Evolutionary conservation across 2,113 vertebrate species (phyloP).

Genomic region (Gracilinanus agilis): DNA sequence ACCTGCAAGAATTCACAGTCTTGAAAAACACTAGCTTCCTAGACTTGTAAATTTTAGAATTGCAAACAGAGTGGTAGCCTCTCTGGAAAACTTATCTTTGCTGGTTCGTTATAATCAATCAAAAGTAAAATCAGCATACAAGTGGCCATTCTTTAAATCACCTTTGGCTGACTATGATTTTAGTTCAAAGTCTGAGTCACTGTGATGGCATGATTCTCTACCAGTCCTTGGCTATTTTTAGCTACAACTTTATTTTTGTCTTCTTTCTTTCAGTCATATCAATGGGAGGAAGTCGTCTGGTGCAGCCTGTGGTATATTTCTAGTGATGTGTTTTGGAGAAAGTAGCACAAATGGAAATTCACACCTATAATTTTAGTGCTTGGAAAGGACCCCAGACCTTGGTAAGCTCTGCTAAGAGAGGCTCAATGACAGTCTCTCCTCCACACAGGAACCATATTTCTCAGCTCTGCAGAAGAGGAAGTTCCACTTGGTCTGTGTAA

Average conservation of each 20-base stretch:
- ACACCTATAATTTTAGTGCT: constrained; percentile 57
- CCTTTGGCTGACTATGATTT: constrained; percentile 51
- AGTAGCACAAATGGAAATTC: constrained; percentile 23
- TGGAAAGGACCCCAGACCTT: constrained; percentile 29
- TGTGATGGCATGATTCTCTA: constrained; percentile 24
- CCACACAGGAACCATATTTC: not conserved
- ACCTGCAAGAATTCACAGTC: not conserved
- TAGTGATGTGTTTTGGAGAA: constrained; percentile 47
- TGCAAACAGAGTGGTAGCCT: accelerated
- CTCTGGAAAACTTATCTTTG: not conserved
- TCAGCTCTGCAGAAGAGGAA: not conserved
- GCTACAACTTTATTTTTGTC: constrained; percentile 61
- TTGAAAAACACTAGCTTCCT: too few species aligned
- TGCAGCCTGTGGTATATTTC: constrained; percentile 41
- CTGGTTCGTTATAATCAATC: not conserved
- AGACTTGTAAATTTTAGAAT: not conserved
- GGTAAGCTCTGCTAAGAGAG: not conserved
- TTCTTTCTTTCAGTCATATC: constrained; percentile 55
- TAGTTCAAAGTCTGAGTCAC: constrained; percentile 53
- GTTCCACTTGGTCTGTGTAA: not conserved
- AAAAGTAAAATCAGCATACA: not conserved
- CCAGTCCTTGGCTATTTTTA: constrained; percentile 57
- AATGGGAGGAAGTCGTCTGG: constrained; percentile 47
- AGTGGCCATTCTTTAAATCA: not conserved
- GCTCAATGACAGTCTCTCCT: not conserved